These are phyloP conservation scores for Calcarius lapponicus DNA, from an alignment of 2,797 vertebrate species.

Conservation along the genomic window DNA sequence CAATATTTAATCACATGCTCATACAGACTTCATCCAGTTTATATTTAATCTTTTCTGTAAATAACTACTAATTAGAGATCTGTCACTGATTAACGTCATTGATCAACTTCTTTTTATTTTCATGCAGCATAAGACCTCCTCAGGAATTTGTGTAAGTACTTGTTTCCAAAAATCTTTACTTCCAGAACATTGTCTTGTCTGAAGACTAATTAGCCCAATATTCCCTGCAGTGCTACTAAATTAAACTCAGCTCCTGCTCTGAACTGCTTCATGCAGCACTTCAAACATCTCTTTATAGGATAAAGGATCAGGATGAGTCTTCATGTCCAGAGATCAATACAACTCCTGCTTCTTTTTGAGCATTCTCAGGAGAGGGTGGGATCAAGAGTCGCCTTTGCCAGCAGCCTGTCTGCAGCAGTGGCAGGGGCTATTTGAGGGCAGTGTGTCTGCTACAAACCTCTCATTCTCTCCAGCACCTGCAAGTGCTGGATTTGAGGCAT, in stretches of 20 bases:
- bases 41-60: background rate
- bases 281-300: background rate
- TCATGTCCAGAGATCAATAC: rapidly evolving
- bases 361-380: background rate
- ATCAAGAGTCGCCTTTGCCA: background rate
- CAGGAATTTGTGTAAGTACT: background rate
- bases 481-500: rapidly evolving
- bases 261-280: background rate
- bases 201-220: background rate
- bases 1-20: background rate
- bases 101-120: background rate
- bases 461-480: rapidly evolving
- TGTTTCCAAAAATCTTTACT: background rate
- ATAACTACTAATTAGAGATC: background rate
- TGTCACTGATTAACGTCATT: background rate
- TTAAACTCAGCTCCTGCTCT: background rate
- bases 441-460: too few relatives aligned
- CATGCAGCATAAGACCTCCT: background rate
- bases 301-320: background rate
- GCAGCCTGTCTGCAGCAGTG: background rate
- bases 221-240: background rate
- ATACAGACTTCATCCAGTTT: background rate
- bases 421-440: background rate
- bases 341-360: background rate
- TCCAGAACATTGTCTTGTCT: background rate